Base-by-base conservation (phyloP, 2,888 invertebrate genomes). In the Campoplex capitator region DNA sequence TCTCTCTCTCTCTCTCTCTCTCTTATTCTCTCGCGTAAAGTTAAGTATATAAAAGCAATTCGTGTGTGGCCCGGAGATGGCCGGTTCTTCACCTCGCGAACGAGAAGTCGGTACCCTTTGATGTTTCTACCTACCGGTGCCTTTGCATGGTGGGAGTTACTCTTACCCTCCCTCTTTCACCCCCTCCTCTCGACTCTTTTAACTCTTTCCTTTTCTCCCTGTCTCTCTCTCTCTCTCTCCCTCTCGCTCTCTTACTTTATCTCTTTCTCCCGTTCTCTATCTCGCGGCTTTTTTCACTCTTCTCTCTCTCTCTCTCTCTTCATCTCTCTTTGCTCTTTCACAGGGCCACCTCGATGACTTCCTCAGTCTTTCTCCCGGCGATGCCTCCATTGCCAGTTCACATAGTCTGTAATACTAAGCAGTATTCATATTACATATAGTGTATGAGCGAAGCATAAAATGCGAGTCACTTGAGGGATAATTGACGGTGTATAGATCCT, bases 11-110 rank as follows among this genome's bases (percentile, higher is more conserved):
- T 32, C 54, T 73, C 48, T 32, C n/a, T 45, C 62, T 38, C 42
- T 54, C 62, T 48, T 28, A n/a, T 58, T 73, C 71, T 79, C 68
- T 76, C 84, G 85, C 92, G 92, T 91, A 91, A 92, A 92, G 92
- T 92, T 89, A 92, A 92, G 93, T 93, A 92, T 94, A 94, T 94
- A 94, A 94, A 94, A 93, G 93, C 93, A 93, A 94, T 94, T 94
- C 94, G 94, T 94, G 94, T 94, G 94, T 94, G 94, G 94, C 94
- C 94, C 93, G 92, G 93, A 94, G 94, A 94, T 94, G 93, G 94
- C 93, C 93, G 93, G 94, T 94, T 94, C 94, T 94, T 94, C 94
- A 93, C 93, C 94, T 94, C 94, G 93, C 94, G 93, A 94, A 93
- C 94, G 92, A 94, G 94, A 91, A 92, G 94, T 93, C 94, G 94